Evolutionary conservation across 2,113 vertebrate species (phyloP).

Genomic region (Ceyx melanurus): DNA sequence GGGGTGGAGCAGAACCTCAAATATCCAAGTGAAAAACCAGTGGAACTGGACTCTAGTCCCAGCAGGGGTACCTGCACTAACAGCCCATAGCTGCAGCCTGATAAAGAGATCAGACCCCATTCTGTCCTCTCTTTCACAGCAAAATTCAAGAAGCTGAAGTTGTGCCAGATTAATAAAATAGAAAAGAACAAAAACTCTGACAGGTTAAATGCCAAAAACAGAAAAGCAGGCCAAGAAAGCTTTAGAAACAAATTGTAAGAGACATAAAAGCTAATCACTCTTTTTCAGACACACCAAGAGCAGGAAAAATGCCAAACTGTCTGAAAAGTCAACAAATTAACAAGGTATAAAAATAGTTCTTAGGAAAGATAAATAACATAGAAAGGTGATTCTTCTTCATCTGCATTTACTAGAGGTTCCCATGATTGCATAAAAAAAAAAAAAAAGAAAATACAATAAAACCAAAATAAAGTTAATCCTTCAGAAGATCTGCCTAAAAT

Average conservation of each 20-base stretch:
- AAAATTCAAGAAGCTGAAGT: conserved; percentile 14
- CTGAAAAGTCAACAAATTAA: conserved; percentile 34
- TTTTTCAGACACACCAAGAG: conserved; percentile 39
- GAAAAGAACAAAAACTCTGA: neutral
- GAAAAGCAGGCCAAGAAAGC: conserved; percentile 11
- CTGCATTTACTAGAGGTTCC: neutral
- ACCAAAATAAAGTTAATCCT: neutral
- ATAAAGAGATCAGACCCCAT: conserved; percentile 5
- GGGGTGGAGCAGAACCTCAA: neutral
- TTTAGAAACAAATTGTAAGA: conserved; percentile 29
- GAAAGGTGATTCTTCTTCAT: conserved; percentile 6
- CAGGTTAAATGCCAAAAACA: conserved; percentile 52
- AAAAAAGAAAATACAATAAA: neutral
- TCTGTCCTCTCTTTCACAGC: neutral
- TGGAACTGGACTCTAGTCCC: neutral
- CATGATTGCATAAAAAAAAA: neutral
- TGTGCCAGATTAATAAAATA: neutral
- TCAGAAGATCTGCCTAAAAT: neutral
- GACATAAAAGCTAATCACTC: conserved; percentile 30
- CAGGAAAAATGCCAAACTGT: conserved; percentile 32
- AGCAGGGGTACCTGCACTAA: neutral
- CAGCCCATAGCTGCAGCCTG: neutral
- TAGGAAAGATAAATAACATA: conserved; percentile 32
- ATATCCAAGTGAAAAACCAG: neutral
- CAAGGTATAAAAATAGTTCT: conserved; percentile 42